Percentiles rank a stretch among this genome's conserved stretches.
These are phyloP conservation scores for Setipinna tenuifilis DNA, from an alignment of 2,797 vertebrate species.

Conservation along the genomic window DNA sequence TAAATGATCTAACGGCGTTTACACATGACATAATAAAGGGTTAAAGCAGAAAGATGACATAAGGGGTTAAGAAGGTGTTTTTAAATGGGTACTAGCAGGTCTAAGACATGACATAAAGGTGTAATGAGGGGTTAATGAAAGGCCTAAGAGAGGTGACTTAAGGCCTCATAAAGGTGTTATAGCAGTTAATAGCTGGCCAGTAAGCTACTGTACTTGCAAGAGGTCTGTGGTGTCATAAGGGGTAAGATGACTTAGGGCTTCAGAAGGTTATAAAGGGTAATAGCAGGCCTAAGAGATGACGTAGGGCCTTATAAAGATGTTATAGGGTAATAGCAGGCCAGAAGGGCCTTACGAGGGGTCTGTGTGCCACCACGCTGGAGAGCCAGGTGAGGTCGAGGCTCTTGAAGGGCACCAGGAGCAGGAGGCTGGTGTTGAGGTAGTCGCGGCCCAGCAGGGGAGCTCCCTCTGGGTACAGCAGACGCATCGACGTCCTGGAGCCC, in stretches of 20 bases:
- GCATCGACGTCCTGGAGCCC: conserved; percentile 78
- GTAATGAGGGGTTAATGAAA: too few relatives aligned
- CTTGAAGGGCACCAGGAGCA: conserved; percentile 79
- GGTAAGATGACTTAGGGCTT: not conserved
- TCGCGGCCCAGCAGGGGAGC: conserved; percentile 69
- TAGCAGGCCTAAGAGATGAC: not conserved
- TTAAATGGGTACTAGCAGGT: too few relatives aligned
- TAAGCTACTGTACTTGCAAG: too few relatives aligned
- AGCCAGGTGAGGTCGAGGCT: conserved; percentile 79
- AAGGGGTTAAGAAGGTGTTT: not conserved
- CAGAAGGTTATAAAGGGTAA: not conserved
- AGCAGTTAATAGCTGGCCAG: too few relatives aligned
- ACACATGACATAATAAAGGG: too few relatives aligned
- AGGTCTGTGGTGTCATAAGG: too few relatives aligned
- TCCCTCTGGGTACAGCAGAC: conserved; percentile 79
- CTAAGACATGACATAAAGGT: not conserved
- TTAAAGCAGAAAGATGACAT: too few relatives aligned
- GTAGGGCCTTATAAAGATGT: not conserved
- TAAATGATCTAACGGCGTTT: too few relatives aligned
- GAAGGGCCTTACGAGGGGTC: conserved; percentile 69
- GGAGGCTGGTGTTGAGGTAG: conserved; percentile 69
- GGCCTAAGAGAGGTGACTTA: too few relatives aligned
- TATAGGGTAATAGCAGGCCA: too few relatives aligned
- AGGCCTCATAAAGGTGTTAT: too few relatives aligned
- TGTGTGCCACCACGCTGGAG: conserved; percentile 72